Percentiles rank a stretch among this genome's conserved stretches.
Conservation (phyloP, 2,113 vertebrate genomes). For the Strix aluco region DNA sequence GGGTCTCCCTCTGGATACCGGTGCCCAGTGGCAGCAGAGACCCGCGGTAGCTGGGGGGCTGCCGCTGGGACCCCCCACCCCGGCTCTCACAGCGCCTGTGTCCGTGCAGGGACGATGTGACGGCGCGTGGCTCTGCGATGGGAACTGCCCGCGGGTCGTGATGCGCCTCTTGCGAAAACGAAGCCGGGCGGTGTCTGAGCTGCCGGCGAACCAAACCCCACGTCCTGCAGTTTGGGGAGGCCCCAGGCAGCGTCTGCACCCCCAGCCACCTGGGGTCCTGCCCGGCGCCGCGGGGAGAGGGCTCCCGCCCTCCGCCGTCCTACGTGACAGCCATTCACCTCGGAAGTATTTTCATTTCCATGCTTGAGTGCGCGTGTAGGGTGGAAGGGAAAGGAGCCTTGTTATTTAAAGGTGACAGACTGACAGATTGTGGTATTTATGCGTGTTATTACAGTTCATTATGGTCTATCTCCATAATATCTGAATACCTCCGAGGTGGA, state of each 20-base stretch:
- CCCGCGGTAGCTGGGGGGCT: background rate
- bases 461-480: background rate
- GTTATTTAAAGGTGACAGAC: background rate
- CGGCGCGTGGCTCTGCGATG: fast-evolving
- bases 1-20: fast-evolving
- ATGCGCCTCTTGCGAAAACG: background rate
- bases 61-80: background rate
- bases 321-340: background rate
- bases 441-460: background rate
- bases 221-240: background rate
- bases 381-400: background rate
- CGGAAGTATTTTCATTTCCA: background rate
- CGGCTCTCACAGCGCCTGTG: background rate
- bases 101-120: fast-evolving
- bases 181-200: background rate
- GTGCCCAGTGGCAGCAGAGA: background rate
- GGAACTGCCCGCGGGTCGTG: fast-evolving
- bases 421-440: background rate
- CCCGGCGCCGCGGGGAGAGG: background rate
- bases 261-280: background rate
- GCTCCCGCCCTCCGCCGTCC: background rate
- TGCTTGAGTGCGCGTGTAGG: background rate
- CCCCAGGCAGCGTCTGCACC: background rate
- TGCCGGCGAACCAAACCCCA: background rate
- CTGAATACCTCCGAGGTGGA: background rate